A percentile compares a stretch with the other conserved stretches of the same genome.
These are phyloP conservation scores for Condylostylus longicornis DNA, from an alignment of 1,140 invertebrate species.

Conservation along the genomic window DNA sequence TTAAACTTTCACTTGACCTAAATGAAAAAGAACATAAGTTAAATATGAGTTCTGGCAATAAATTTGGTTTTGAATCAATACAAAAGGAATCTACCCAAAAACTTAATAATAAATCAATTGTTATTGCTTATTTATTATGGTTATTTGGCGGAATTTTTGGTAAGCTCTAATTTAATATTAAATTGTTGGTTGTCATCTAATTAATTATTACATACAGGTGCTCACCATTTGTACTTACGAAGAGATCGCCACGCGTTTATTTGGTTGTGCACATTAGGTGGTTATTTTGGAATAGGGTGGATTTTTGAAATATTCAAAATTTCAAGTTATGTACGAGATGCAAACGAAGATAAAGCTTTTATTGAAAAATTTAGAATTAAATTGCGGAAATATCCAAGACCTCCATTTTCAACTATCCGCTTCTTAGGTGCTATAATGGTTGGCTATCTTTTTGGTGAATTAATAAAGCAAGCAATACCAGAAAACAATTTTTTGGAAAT, in stretches of 20 bases:
- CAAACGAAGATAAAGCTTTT: constrained; percentile 62
- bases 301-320: constrained; percentile 71
- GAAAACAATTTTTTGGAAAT: constrained; percentile 51
- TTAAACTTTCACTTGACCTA: no score
- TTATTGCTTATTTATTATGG: constrained; percentile 69
- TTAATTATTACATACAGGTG: no score
- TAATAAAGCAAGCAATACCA: constrained; percentile 62
- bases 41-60: no score
- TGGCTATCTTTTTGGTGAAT: constrained; percentile 62
- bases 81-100: no score
- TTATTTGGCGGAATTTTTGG: constrained; percentile 73
- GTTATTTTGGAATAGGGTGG: constrained; percentile 75
- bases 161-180: no score
- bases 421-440: constrained; percentile 64
- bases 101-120: no score
- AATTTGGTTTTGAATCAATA: no score
- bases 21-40: no score
- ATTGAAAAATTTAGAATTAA: constrained; percentile 47
- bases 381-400: constrained; percentile 50
- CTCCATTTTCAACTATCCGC: constrained; percentile 59
- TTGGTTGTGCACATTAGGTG: constrained; percentile 73
- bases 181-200: no score
- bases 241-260: constrained; percentile 82
- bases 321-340: constrained; percentile 72
- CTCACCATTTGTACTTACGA: constrained; percentile 83